phyloP scores from a whole-genome alignment of 2,113 vertebrate genomes.

The Dipodomys ordii region DNA sequence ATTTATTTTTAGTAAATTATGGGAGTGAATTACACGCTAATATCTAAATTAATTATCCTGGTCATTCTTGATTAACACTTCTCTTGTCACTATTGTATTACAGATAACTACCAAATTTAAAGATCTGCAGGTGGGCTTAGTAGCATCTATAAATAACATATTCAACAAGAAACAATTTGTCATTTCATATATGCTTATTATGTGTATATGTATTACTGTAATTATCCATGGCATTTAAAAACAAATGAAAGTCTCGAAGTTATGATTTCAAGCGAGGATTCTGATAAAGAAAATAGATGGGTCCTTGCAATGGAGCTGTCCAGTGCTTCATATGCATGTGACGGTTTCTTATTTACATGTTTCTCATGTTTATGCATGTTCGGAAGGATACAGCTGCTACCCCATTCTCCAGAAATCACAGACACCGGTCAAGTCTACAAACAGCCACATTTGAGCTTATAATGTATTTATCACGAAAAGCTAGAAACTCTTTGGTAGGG shows the following conservation, averaged over 20 bases:
- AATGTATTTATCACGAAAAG: slow-evolving; percentile 76
- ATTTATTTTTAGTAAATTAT: slow-evolving; percentile 75
- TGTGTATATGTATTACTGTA: slow-evolving; percentile 47
- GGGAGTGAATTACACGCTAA: slow-evolving; percentile 55
- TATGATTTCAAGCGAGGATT: slow-evolving; percentile 51
- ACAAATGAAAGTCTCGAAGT: slow-evolving; percentile 66
- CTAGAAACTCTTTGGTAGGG: neutral
- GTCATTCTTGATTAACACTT: slow-evolving; percentile 77
- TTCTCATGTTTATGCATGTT: slow-evolving; percentile 84
- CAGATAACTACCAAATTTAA: slow-evolving; percentile 60
- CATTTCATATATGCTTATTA: slow-evolving; percentile 21
- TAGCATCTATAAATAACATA: slow-evolving; percentile 60
- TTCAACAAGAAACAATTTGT: slow-evolving; percentile 61
- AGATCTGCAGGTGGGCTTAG: slow-evolving; percentile 40
- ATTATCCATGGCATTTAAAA: slow-evolving; percentile 55
- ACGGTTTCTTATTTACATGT: slow-evolving; percentile 82
- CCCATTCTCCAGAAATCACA: slow-evolving; percentile 80
- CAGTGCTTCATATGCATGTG: slow-evolving; percentile 61
- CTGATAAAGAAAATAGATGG: slow-evolving; percentile 59
- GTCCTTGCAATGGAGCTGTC: slow-evolving; percentile 22
- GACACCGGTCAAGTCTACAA: slow-evolving; percentile 66
- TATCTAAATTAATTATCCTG: slow-evolving; percentile 57
- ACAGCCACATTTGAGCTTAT: slow-evolving; percentile 52
- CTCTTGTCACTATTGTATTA: neutral
- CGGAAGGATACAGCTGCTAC: slow-evolving; percentile 77